These are phyloP conservation scores for Harpalus rufipes DNA, from an alignment of 2,888 invertebrate genomes.

Conservation along the genomic window DNA sequence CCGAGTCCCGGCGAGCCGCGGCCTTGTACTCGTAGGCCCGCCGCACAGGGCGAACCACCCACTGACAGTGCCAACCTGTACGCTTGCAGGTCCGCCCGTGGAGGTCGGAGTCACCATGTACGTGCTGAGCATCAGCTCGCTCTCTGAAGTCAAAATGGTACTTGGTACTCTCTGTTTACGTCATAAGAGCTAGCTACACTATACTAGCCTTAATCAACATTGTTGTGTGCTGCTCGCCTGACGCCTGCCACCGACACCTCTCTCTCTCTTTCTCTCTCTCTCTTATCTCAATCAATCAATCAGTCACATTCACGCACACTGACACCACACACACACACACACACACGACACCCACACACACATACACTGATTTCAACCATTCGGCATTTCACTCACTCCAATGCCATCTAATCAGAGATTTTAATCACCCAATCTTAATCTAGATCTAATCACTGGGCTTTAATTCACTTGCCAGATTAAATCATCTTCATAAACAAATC, in stretches of 20 bases:
- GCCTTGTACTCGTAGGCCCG: slow-evolving; percentile 61
- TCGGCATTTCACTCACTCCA: slow-evolving; percentile 55
- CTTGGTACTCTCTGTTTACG: slow-evolving; percentile 68
- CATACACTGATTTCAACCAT: slow-evolving; percentile 43
- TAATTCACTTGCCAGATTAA: slow-evolving; percentile 23
- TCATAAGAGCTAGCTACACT: slow-evolving; percentile 66
- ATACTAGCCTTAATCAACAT: slow-evolving; percentile 60
- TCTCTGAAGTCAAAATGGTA: slow-evolving; percentile 99
- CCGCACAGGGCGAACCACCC: slow-evolving; percentile 69
- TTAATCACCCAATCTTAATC: slow-evolving; percentile 20
- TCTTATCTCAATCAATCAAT: slow-evolving; percentile 57
- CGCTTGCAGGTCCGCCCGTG: slow-evolving; percentile 85
- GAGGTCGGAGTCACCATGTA: slow-evolving; percentile 98
- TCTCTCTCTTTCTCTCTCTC: slow-evolving; percentile 56
- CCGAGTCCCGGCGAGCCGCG: slow-evolving; percentile 59
- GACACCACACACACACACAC: slow-evolving; percentile 38
- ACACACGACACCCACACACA: slow-evolving; percentile 35
- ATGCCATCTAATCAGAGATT: slow-evolving; percentile 37
- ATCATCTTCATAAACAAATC: not conserved
- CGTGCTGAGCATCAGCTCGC: slow-evolving; percentile 98
- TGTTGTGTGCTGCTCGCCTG: slow-evolving; percentile 67
- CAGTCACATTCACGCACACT: slow-evolving; percentile 43
- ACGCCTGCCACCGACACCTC: slow-evolving; percentile 67
- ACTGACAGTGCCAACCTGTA: slow-evolving; percentile 70
- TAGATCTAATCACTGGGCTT: slow-evolving; percentile 26